A percentile compares a stretch with the other conserved stretches of the same genome.
Conservation (phyloP, 2,113 vertebrate species). For the Myrmecophaga tridactyla region DNA sequence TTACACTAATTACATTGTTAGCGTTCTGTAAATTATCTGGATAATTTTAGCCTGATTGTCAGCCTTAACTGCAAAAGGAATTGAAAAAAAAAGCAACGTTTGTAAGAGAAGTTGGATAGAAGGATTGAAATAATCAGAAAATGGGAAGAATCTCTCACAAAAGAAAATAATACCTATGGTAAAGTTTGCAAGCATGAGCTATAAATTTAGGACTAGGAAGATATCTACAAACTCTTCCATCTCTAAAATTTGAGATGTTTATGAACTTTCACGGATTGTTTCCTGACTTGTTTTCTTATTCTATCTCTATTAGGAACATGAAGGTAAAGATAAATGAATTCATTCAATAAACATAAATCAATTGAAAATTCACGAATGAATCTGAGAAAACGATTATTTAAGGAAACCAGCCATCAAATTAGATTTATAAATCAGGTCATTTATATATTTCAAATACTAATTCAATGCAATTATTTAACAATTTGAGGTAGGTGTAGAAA, state of each 20-base stretch:
- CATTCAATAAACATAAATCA: background rate
- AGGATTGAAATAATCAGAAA: background rate
- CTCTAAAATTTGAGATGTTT: background rate
- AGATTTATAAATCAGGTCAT: conserved; percentile 36
- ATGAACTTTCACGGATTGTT: background rate
- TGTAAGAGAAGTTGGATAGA: background rate
- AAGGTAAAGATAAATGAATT: background rate
- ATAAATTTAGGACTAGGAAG: background rate
- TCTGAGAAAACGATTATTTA: conserved; percentile 5
- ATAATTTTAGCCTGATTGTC: conserved; percentile 22
- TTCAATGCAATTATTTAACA: conserved; percentile 59
- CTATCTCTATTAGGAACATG: background rate
- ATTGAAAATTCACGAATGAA: background rate
- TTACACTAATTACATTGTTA: background rate
- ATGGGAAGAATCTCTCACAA: background rate
- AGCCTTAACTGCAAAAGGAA: background rate
- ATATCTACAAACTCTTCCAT: background rate
- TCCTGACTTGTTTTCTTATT: background rate
- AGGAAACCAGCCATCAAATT: background rate
- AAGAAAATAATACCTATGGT: background rate
- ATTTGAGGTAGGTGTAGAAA: conserved; percentile 48
- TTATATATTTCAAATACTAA: conserved; percentile 53
- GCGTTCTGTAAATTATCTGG: conserved; percentile 37
- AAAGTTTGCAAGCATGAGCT: background rate
- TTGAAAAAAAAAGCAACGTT: background rate